A percentile compares a stretch with the other conserved stretches of the same genome.
These are phyloP conservation scores for Cyclophora punctaria DNA, from an alignment of 2,888 invertebrate species.

Conservation along the genomic window DNA sequence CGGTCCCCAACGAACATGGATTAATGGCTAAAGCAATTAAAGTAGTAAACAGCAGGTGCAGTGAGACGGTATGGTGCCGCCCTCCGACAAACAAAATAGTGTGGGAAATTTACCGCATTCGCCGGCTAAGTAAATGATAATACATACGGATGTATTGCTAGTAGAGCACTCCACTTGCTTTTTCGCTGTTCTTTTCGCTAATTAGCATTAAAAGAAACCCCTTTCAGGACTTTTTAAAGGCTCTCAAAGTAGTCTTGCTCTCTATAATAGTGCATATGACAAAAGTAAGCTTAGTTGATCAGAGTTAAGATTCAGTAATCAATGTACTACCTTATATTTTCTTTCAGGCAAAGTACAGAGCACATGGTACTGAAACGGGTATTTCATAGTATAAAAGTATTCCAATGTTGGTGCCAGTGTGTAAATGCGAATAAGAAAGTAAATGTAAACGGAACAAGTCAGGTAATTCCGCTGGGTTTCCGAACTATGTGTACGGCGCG, in stretches of 20 bases:
- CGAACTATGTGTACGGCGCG: constrained; percentile 36
- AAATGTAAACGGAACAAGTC: constrained; percentile 44
- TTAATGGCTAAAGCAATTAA: constrained; percentile 66
- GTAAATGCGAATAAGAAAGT: constrained; percentile 35
- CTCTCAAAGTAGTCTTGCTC: too few relatives aligned
- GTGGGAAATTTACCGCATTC: constrained; percentile 42
- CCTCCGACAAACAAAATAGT: constrained; percentile 52
- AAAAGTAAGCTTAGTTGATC: too few relatives aligned
- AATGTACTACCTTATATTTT: too few relatives aligned
- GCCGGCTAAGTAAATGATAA: constrained; percentile 26
- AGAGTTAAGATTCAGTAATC: too few relatives aligned
- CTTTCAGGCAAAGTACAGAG: too few relatives aligned
- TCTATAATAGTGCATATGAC: too few relatives aligned
- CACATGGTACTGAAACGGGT: too few relatives aligned
- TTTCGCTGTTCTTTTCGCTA: too few relatives aligned
- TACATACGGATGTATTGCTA: constrained; percentile 19
- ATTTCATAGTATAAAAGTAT: constrained; percentile 5
- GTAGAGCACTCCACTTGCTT: neutral
- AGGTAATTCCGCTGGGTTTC: constrained; percentile 48
- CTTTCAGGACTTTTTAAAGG: too few relatives aligned
- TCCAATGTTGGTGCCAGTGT: constrained; percentile 19
- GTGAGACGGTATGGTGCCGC: constrained; percentile 34
- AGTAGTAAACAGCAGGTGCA: constrained; percentile 68
- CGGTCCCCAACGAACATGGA: constrained; percentile 49
- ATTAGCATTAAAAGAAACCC: too few relatives aligned